These are phyloP conservation scores for Tenualosa thibaudeaui DNA, from an alignment of 2,797 vertebrate genomes.

Conservation along the genomic window DNA sequence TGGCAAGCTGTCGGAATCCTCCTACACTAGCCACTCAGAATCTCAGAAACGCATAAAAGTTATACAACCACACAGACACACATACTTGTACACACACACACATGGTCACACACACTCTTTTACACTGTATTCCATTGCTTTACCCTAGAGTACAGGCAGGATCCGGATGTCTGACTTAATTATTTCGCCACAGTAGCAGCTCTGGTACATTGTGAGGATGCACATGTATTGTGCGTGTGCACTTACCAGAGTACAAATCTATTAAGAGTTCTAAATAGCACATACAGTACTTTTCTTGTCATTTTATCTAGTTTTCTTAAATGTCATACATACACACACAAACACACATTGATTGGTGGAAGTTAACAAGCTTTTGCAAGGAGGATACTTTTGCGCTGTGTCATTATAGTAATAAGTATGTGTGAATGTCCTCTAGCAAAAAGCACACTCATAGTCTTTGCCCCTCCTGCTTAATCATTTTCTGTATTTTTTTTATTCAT, in stretches of 20 bases:
- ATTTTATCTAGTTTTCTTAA: background rate
- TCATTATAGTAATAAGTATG: background rate
- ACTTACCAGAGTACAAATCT: background rate
- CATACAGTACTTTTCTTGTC: background rate
- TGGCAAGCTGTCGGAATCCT: background rate
- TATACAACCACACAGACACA: background rate
- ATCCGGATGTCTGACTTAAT: background rate
- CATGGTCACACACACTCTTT: background rate
- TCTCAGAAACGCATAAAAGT: background rate
- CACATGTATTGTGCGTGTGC: background rate
- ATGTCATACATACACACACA: background rate
- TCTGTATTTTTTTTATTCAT: background rate
- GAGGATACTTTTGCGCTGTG: background rate
- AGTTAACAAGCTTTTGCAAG: background rate
- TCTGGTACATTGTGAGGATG: background rate
- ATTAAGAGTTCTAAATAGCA: slow-evolving; percentile 3
- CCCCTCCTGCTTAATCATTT: background rate
- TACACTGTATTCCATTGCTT: background rate
- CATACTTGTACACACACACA: background rate
- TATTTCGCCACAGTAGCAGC: background rate
- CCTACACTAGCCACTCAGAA: background rate
- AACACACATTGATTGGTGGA: background rate
- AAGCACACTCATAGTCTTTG: background rate
- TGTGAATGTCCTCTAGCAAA: background rate
- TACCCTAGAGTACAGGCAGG: background rate